Base-by-base conservation (phyloP, 2,797 vertebrate species). In the Enteromius radiatus region DNA sequence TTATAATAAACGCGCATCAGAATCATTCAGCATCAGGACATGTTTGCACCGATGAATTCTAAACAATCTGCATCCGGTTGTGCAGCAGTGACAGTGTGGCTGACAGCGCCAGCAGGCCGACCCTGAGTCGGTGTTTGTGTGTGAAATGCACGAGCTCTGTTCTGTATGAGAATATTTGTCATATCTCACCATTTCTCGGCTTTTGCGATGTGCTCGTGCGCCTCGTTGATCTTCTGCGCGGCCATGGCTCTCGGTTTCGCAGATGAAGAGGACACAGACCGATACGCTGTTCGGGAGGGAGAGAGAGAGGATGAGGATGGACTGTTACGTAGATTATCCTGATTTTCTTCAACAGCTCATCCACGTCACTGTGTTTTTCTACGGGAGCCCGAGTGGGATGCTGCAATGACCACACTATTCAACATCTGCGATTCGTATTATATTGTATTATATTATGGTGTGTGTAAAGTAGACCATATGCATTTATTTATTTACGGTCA, bases 181-280 rank as follows among this genome's bases (percentile, higher is more conserved):
- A n/a, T 56, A 73, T 10, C 89, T 94, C 88, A 98, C 98, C 96
- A 97, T 95, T 99, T 99, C 88, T 99, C 98, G 0, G 97, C 98
- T 87, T 98, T 98, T 0, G 96, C 96, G 70, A 99, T 95, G 86
- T 99, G 98, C 84, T 99, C 98, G 7, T 99, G 94, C 1, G 96
- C 98, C 86, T 98, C 98, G 89, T 98, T 98, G 83, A 99, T 99
- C 92, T 99, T 99, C 93, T 99, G 97, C 12, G 98, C 97, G 33
- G 97, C 97, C 98, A 99, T 99, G 47, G 17, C 73, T 68, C 61
- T 1, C 47, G 23, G 59, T 56, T 67, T 28, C 36, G 26, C 47
- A 19, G 73, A 76, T 65, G 69, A 74, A 38, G n/a, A 68, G 9
- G 54, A 43, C 21, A 19, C 1, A 19, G 65, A 70, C 65, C 19